A percentile compares a stretch with the other conserved stretches of the same genome.
Evolutionary conservation across 2,113 vertebrate genomes (phyloP).

Genomic region (Alosa alosa): DNA sequence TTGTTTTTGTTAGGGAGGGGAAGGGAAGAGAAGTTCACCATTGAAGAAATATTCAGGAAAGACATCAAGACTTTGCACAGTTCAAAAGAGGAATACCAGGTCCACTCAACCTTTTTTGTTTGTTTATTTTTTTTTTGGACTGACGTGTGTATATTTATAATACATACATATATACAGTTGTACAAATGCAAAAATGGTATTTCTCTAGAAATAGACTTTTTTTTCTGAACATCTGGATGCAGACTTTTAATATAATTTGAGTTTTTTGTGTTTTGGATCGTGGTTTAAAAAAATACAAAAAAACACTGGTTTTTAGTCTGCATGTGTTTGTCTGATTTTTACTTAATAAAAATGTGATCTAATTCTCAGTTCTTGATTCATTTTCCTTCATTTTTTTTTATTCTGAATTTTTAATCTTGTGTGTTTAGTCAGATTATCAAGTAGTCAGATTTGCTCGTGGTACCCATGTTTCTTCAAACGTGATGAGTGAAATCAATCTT

Average conservation of each 20-base stretch:
- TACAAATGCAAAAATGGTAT: conserved; percentile 74
- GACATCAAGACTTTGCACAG: conserved; percentile 81
- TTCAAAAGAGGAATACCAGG: conserved; percentile 55
- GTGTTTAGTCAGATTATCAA: background rate
- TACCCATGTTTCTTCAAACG: background rate
- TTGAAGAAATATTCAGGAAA: conserved; percentile 64
- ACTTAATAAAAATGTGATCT: conserved; percentile 76
- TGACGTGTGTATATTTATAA: conserved; percentile 68
- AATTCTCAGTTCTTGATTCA: conserved; percentile 9
- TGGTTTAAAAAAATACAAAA: conserved; percentile 63
- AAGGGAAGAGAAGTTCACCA: conserved; percentile 54
- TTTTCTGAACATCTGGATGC: conserved; percentile 86
- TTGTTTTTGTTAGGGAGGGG: conserved; percentile 47
- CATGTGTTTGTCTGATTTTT: conserved; percentile 94
- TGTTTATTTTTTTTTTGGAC: conserved; percentile 48
- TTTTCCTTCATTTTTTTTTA: background rate
- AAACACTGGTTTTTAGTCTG: conserved; percentile 97
- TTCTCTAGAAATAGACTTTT: conserved; percentile 78
- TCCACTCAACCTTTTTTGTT: conserved; percentile 69
- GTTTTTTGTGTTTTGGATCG: conserved; percentile 62
- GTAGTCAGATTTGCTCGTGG: background rate
- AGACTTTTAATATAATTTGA: conserved; percentile 61
- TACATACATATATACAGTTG: conserved; percentile 70
- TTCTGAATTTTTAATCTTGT: background rate
- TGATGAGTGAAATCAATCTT: background rate